These are phyloP conservation scores for Poecilia gillii DNA, from an alignment of 2,797 vertebrate species.

Conservation along the genomic window DNA sequence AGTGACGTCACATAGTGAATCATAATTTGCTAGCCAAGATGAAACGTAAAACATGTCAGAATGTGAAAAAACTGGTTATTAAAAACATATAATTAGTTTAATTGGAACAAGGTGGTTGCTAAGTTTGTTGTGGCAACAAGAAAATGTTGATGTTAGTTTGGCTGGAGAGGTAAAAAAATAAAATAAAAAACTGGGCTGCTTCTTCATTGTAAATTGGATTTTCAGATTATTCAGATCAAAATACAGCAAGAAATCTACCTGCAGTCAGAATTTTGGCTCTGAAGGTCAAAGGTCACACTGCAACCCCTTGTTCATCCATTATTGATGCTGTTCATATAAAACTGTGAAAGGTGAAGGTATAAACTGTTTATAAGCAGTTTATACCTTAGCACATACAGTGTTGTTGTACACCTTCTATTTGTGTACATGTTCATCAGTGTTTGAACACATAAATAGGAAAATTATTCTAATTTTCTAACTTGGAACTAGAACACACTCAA, in stretches of 20 bases:
- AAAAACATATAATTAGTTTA: background rate
- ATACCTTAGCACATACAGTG: background rate
- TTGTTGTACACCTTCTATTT: background rate
- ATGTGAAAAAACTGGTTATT: background rate
- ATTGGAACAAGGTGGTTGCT: background rate
- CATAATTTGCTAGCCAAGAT: background rate
- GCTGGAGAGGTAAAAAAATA: background rate
- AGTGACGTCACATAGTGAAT: background rate
- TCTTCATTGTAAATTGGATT: background rate
- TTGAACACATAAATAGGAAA: background rate
- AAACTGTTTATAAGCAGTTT: background rate
- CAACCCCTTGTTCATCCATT: background rate
- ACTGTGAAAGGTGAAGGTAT: background rate
- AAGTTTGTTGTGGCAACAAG: background rate
- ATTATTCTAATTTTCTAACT: background rate
- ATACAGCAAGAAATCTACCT: background rate
- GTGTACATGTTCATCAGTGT: background rate
- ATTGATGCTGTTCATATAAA: background rate
- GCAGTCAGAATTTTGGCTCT: background rate
- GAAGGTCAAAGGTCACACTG: background rate
- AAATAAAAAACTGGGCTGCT: background rate
- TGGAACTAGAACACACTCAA: background rate
- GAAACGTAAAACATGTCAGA: background rate
- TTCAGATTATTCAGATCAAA: background rate
- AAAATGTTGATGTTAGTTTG: background rate